Evolutionary conservation across 2,888 invertebrate species (phyloP).

Genomic region (Agriopis aurantiaria): DNA sequence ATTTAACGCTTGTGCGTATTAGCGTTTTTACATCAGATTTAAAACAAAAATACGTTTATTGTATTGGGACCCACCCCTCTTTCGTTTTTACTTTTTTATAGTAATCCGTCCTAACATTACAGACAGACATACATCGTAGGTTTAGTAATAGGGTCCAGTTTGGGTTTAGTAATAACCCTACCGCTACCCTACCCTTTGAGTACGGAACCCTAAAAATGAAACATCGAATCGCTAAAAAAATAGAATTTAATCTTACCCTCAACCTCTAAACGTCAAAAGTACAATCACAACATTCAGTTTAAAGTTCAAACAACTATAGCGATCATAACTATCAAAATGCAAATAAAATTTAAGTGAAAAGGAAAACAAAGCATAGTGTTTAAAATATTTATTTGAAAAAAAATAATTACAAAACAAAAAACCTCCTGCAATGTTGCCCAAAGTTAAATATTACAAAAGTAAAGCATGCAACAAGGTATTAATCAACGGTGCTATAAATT

Average conservation of each 20-base stretch:
- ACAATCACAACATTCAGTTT: constrained; percentile 75
- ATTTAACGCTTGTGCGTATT: no score
- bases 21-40: no score
- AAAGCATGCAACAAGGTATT: constrained; percentile 70
- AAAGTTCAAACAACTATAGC: constrained; percentile 48
- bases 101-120: no score
- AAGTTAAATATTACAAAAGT: constrained; percentile 72
- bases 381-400: constrained; percentile 83
- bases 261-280: constrained; percentile 66
- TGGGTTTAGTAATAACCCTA: no score
- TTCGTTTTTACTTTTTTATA: no score
- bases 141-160: no score
- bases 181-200: no score
- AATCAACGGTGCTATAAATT: constrained; percentile 58
- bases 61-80: no score
- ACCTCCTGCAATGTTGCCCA: constrained; percentile 73
- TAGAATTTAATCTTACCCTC: constrained; percentile 78
- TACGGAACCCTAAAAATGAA: constrained; percentile 51
- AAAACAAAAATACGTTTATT: no score
- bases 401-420: constrained; percentile 73
- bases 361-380: constrained; percentile 67
- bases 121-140: no score
- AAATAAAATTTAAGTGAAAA: constrained; percentile 31
- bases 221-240: constrained; percentile 71
- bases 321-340: constrained; percentile 1